phyloP scores from a whole-genome alignment of 2,113 vertebrate genomes.

The Dendropsophus ebraccatus region DNA sequence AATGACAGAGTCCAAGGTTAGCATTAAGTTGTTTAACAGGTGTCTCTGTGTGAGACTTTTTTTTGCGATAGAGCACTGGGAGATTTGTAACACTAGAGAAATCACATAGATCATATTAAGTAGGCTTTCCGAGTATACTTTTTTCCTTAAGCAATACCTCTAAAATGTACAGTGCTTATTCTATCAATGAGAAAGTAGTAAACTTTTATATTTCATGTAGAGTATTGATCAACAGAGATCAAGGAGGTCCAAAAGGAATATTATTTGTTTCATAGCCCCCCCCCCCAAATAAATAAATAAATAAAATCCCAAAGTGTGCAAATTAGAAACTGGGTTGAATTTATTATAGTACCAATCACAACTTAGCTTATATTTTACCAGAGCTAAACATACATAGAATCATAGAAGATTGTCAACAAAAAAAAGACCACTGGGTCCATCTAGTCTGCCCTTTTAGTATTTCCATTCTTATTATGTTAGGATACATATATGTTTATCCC shows the following conservation, averaged over 20 bases:
- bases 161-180: background rate
- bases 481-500: no score
- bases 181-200: background rate
- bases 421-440: no score
- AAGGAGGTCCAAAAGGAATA: no score
- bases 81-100: conserved; percentile 22
- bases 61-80: conserved; percentile 19
- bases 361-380: no score
- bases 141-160: background rate
- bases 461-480: no score
- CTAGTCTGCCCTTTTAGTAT: no score
- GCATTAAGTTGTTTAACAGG: conserved; percentile 55
- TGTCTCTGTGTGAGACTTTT: conserved; percentile 40
- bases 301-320: no score
- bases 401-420: no score
- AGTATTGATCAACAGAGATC: background rate
- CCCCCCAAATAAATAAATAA: no score
- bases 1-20: conserved; percentile 59
- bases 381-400: no score
- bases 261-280: background rate
- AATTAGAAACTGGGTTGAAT: no score
- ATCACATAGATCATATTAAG: conserved; percentile 40
- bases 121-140: background rate
- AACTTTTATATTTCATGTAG: background rate
- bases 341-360: no score